phyloP scores from a whole-genome alignment of 1,140 invertebrate species.

The Bombus balteatus region DNA sequence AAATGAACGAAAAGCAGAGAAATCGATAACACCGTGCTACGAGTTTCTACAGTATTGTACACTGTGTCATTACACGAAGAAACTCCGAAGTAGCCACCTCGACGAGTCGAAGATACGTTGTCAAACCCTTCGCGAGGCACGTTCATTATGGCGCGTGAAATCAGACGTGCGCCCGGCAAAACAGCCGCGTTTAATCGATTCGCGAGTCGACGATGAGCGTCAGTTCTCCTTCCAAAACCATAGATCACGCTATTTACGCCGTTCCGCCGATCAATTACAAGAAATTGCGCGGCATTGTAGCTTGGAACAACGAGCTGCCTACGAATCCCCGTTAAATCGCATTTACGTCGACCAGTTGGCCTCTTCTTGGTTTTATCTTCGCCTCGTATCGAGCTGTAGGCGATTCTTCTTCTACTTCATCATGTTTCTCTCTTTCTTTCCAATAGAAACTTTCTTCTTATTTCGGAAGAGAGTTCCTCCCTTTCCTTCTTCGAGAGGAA shows the following conservation, averaged over 20 bases:
- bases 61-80: background rate
- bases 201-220: background rate
- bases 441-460: background rate
- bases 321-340: conserved; percentile 15
- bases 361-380: conserved; percentile 5
- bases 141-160: background rate
- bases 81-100: background rate
- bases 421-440: background rate
- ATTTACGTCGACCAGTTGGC: background rate
- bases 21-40: background rate
- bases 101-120: background rate
- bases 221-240: background rate
- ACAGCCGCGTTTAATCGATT: background rate
- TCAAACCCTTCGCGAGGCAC: background rate
- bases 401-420: background rate
- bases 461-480: background rate
- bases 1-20: background rate
- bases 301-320: background rate
- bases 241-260: conserved; percentile 6
- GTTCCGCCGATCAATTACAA: background rate
- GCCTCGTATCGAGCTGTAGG: background rate
- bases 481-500: background rate
- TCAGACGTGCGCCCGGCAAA: background rate
- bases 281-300: conserved; percentile 6
- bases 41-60: background rate